A percentile compares a stretch with the other conserved stretches of the same genome.
phyloP scores from a whole-genome alignment of 2,888 invertebrate genomes.

The Gymnoscelis rufifasciata region DNA sequence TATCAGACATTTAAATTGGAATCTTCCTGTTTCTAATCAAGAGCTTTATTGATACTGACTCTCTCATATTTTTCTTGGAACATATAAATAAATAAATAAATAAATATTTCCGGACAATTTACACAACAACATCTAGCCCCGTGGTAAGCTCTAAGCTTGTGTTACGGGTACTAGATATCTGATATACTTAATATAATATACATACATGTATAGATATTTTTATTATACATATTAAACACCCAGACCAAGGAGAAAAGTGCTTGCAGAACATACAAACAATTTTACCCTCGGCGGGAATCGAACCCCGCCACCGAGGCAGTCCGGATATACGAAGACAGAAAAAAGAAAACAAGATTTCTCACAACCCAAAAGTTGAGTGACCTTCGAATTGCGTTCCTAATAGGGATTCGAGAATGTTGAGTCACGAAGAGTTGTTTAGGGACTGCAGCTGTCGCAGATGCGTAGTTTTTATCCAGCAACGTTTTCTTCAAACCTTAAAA shows the following conservation, averaged over 20 bases:
- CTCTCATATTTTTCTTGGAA: background rate
- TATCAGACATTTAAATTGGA: conserved; percentile 6
- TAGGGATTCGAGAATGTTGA: conserved; percentile 14
- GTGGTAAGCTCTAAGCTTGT: too few species aligned
- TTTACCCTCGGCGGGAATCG: too few species aligned
- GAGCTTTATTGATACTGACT: background rate
- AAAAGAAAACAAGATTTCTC: conserved; percentile 8
- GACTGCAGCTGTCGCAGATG: conserved; percentile 15
- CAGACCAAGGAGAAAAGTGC: too few species aligned
- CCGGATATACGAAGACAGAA: background rate
- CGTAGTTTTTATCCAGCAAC: conserved; percentile 8
- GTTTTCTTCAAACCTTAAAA: background rate
- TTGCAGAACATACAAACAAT: too few species aligned
- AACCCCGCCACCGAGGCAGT: too few species aligned
- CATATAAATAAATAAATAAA: too few species aligned
- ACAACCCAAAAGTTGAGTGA: conserved; percentile 13
- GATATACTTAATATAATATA: too few species aligned
- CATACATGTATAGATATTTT: too few species aligned
- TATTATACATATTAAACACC: too few species aligned
- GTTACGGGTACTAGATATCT: too few species aligned
- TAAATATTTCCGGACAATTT: too few species aligned
- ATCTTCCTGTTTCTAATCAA: background rate
- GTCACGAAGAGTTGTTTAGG: conserved; percentile 10
- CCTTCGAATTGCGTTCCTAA: conserved; percentile 14
- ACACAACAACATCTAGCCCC: too few species aligned